A percentile compares a stretch with the other conserved stretches of the same genome.
phyloP scores from a whole-genome alignment of 2,113 vertebrate species.

The Parus major region DNA sequence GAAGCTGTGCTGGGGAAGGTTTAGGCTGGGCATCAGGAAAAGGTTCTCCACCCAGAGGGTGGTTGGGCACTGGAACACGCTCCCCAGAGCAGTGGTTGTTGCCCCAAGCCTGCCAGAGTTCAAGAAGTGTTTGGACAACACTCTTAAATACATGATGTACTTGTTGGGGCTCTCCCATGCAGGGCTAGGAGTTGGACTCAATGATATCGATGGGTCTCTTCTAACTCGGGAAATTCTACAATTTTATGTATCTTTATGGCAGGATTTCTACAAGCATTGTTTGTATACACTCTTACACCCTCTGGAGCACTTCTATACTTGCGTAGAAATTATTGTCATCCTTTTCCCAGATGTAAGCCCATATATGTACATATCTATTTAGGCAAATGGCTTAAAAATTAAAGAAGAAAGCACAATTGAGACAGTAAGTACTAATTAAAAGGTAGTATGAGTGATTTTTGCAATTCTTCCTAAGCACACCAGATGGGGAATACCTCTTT shows the following conservation, averaged over 20 bases:
- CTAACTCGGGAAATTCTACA: accelerated
- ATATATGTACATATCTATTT: not conserved
- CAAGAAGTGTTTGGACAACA: not conserved
- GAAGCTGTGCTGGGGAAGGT: not conserved
- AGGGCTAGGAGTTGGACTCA: not conserved
- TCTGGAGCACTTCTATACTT: not conserved
- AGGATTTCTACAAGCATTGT: not conserved
- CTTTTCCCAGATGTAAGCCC: not conserved
- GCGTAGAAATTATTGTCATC: not conserved
- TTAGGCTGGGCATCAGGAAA: not conserved
- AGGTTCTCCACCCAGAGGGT: not conserved
- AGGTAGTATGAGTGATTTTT: not conserved
- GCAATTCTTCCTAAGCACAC: not conserved
- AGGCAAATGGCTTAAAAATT: not conserved
- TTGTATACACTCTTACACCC: not conserved
- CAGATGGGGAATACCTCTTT: not conserved
- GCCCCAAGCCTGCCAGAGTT: not conserved
- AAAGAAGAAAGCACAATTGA: not conserved
- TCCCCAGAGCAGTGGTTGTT: too few species aligned
- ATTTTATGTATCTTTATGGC: not conserved
- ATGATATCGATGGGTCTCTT: accelerated
- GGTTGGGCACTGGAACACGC: accelerated
- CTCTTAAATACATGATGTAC: too few species aligned
- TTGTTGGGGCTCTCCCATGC: not conserved
- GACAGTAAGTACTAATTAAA: not conserved